Evolutionary conservation across 2,797 vertebrate species (phyloP).

Genomic region (Anguilla marmorata): DNA sequence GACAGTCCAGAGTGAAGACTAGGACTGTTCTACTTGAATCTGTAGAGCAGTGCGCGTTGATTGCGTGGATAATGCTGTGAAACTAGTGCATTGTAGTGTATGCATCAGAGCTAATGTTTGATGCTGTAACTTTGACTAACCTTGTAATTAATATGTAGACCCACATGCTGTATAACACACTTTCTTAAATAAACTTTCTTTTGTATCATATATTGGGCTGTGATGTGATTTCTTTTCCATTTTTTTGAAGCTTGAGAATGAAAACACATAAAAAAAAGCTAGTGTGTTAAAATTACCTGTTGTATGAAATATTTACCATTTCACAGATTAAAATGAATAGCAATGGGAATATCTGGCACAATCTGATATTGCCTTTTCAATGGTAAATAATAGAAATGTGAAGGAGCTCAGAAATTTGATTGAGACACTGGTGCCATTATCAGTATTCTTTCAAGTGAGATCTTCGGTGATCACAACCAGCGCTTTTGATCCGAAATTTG

Average conservation of each 20-base stretch:
- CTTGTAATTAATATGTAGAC: background rate
- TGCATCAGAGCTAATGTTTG: background rate
- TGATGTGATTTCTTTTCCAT: background rate
- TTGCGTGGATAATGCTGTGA: background rate
- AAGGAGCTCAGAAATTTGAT: too few relatives aligned
- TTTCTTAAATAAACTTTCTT: slow-evolving; percentile 19
- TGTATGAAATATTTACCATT: too few relatives aligned
- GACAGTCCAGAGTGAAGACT: background rate
- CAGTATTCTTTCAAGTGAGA: too few relatives aligned
- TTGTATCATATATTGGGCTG: background rate
- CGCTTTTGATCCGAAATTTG: too few relatives aligned
- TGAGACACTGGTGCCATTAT: too few relatives aligned
- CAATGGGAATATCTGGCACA: too few relatives aligned
- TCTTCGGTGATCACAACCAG: too few relatives aligned
- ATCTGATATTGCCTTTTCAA: too few relatives aligned
- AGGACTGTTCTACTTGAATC: background rate
- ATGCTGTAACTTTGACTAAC: background rate
- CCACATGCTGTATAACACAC: background rate
- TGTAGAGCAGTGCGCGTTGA: background rate
- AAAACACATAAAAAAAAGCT: background rate
- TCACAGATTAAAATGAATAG: too few relatives aligned
- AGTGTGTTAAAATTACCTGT: too few relatives aligned
- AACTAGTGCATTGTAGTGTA: background rate
- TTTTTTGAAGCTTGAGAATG: background rate
- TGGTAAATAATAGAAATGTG: too few relatives aligned